Percentiles rank a stretch among this genome's conserved stretches.
These are phyloP conservation scores for Asarcornis scutulata DNA, from an alignment of 2,113 vertebrate genomes.

Conservation along the genomic window DNA sequence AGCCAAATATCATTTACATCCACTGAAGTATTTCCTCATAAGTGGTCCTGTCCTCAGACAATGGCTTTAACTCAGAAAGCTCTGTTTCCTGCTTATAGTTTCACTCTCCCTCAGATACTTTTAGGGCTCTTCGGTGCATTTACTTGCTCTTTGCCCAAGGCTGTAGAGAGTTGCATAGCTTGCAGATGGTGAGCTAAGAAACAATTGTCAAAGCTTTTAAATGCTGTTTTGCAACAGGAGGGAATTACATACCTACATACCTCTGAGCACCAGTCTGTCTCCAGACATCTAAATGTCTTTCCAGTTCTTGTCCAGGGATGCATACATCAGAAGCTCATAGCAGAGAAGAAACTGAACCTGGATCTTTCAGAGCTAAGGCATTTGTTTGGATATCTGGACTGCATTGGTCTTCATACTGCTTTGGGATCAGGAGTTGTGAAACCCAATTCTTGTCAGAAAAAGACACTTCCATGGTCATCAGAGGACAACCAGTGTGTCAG, in stretches of 20 bases:
- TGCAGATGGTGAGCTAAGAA: neutral
- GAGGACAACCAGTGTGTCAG: neutral
- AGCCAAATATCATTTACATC: neutral
- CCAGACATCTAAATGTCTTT: neutral
- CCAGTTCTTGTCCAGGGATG: neutral
- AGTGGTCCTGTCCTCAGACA: neutral
- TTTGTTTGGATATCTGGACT: neutral
- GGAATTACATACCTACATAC: neutral
- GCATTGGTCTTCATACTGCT: neutral
- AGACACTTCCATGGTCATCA: neutral
- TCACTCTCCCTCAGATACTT: neutral
- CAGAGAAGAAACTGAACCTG: neutral
- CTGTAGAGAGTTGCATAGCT: neutral
- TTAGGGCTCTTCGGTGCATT: neutral
- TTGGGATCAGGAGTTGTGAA: neutral
- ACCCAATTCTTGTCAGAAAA: neutral
- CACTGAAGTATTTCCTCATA: neutral
- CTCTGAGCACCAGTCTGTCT: neutral
- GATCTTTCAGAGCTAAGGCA: neutral
- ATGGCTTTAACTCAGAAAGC: neutral
- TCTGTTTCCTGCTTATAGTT: neutral
- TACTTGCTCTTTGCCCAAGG: neutral
- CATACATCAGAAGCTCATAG: neutral
- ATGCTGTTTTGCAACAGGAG: neutral
- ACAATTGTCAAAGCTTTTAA: neutral